phyloP scores from a whole-genome alignment of 2,888 invertebrate species.

The Mantis religiosa region DNA sequence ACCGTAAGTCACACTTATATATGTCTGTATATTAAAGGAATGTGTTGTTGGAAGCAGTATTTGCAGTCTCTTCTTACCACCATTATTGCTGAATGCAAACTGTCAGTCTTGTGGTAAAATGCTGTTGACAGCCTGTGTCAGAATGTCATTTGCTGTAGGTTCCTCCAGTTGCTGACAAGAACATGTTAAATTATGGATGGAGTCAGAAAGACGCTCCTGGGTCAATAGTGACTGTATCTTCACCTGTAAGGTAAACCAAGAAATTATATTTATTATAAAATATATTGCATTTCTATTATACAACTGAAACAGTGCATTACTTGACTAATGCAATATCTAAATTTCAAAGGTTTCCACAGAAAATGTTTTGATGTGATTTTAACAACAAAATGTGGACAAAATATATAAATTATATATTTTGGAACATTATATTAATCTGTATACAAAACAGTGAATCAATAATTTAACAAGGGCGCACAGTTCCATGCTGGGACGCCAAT shows the following conservation, averaged over 20 bases:
- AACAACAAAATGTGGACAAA: no score
- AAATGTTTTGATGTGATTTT: no score
- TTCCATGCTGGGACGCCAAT: no score
- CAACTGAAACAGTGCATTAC: no score
- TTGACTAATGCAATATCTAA: no score
- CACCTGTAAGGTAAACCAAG: background rate
- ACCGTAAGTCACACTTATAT: background rate
- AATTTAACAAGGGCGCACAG: no score
- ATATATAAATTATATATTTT: no score
- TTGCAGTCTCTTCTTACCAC: background rate
- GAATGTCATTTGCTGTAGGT: background rate
- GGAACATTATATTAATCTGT: no score
- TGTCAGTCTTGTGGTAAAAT: background rate
- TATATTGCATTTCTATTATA: no score
- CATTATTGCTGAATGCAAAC: background rate
- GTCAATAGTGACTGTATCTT: background rate
- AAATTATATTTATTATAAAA: background rate
- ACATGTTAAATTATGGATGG: background rate
- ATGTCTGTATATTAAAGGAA: background rate
- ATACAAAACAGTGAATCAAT: no score
- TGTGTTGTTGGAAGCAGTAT: background rate
- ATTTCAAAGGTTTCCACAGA: no score
- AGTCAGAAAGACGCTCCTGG: background rate
- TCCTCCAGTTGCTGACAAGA: background rate
- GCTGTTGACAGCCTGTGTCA: background rate